A percentile compares a stretch with the other conserved stretches of the same genome.
Conservation (phyloP, 2,113 vertebrate species). For the Lophius piscatorius region DNA sequence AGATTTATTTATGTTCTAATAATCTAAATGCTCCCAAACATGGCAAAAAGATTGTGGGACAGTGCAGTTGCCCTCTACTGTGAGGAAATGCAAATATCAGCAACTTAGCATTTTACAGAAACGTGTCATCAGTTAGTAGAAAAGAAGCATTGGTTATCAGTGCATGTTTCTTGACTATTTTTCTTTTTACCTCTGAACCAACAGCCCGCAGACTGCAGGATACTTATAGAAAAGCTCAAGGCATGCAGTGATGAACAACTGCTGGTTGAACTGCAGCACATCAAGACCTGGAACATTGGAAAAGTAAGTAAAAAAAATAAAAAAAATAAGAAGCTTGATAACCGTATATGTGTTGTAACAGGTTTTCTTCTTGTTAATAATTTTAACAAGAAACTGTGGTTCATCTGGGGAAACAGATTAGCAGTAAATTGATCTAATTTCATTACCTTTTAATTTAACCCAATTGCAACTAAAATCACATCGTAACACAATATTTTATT, state of each 20-base stretch:
- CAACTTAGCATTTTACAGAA: neutral
- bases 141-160: neutral
- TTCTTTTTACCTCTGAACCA: constrained; percentile 11
- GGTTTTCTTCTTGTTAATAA: neutral
- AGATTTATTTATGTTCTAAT: too few species aligned
- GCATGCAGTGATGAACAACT: constrained; percentile 92
- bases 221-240: constrained; percentile 94
- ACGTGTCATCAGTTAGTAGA: neutral
- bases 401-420: neutral
- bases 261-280: constrained; percentile 91
- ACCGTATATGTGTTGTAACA: neutral
- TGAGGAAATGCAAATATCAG: neutral
- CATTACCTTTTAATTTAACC: neutral
- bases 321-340: too few species aligned
- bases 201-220: constrained; percentile 94
- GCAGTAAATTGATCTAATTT: neutral
- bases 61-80: neutral
- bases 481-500: too few species aligned
- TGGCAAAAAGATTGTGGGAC: neutral
- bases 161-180: constrained; percentile 13
- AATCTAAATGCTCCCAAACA: neutral
- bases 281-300: constrained; percentile 98
- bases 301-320: constrained; percentile 80
- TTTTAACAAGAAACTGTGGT: neutral
- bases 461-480: too few species aligned